A percentile compares a stretch with the other conserved stretches of the same genome.
Evolutionary conservation across 2,797 vertebrate species (phyloP).

Genomic region (Neostethus bicornis): DNA sequence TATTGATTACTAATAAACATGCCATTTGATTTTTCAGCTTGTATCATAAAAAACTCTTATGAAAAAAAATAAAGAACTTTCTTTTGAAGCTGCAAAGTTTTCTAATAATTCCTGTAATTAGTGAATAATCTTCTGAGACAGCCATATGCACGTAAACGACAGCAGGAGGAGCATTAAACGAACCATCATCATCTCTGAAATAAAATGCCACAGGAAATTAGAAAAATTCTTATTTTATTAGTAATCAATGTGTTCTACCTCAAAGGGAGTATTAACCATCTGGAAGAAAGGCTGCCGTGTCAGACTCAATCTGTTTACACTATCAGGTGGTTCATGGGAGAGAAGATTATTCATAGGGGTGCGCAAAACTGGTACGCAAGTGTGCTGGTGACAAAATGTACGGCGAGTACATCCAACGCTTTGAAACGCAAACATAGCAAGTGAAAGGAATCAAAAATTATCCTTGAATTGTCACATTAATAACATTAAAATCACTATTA

Average conservation of each 20-base stretch:
- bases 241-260: neutral
- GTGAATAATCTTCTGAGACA: slow-evolving; percentile 34
- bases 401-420: no score
- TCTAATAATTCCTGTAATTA: slow-evolving; percentile 23
- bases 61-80: slow-evolving; percentile 15
- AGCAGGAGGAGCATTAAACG: slow-evolving; percentile 11
- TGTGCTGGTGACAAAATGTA: no score
- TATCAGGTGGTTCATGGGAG: no score
- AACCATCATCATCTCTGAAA: slow-evolving; percentile 17
- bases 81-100: slow-evolving; percentile 38
- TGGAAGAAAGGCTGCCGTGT: neutral
- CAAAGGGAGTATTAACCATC: slow-evolving; percentile 1
- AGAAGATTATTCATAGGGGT: no score
- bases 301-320: slow-evolving; percentile 2
- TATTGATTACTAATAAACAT: no score
- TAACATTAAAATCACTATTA: no score
- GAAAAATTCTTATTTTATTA: neutral
- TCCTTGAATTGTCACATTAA: no score
- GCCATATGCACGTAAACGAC: slow-evolving; percentile 42
- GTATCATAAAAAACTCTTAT: no score
- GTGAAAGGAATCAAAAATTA: no score
- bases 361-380: no score
- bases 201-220: slow-evolving; percentile 14
- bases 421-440: no score
- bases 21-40: no score